phyloP scores from a whole-genome alignment of 2,888 invertebrate genomes.

The Hermodice carunculata region DNA sequence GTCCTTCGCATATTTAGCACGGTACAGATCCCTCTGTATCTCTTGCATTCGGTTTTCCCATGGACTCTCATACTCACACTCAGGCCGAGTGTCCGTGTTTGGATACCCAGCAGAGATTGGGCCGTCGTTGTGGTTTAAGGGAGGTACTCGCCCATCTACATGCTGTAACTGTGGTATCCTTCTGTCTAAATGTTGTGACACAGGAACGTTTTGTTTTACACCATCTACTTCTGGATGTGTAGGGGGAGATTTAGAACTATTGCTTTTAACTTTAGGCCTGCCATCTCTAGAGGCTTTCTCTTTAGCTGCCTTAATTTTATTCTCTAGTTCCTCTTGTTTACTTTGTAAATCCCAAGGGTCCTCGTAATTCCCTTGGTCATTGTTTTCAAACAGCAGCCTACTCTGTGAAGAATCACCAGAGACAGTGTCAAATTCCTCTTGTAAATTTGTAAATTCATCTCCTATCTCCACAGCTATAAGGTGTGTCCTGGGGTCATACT shows the following conservation, averaged over 20 bases:
- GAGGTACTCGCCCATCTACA: too few relatives aligned
- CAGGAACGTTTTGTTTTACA: too few relatives aligned
- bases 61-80: slow-evolving; percentile 44
- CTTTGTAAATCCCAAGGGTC: slow-evolving; percentile 45
- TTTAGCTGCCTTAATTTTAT: slow-evolving; percentile 49
- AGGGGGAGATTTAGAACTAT: background rate
- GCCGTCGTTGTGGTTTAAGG: too few relatives aligned
- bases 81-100: slow-evolving; percentile 32
- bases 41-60: slow-evolving; percentile 38
- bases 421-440: background rate
- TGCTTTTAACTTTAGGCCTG: background rate
- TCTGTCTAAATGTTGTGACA: too few relatives aligned
- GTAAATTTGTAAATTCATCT: slow-evolving; percentile 27
- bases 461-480: too few relatives aligned
- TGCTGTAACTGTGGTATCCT: too few relatives aligned
- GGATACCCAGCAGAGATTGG: too few relatives aligned
- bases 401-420: background rate
- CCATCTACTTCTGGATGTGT: too few relatives aligned
- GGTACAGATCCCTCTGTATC: too few relatives aligned
- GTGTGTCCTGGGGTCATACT: too few relatives aligned
- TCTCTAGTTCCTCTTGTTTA: slow-evolving; percentile 57
- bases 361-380: slow-evolving; percentile 39
- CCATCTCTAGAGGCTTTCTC: background rate
- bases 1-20: slow-evolving; percentile 42
- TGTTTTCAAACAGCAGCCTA: background rate